These are phyloP conservation scores for Vanessa cardui DNA, from an alignment of 2,888 invertebrate species.

Conservation along the genomic window DNA sequence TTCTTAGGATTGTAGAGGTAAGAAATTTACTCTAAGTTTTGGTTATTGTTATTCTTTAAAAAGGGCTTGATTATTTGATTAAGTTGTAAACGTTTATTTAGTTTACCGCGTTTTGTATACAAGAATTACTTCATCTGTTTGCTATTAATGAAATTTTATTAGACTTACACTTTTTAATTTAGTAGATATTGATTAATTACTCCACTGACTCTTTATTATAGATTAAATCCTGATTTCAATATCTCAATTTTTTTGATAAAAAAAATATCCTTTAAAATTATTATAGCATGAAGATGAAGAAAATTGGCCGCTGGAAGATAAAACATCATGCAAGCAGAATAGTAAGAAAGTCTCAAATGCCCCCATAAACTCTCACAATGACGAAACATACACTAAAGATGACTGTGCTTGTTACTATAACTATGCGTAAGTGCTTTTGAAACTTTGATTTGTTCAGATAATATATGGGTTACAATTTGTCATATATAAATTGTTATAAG, in stretches of 20 bases:
- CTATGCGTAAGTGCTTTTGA: constrained; percentile 37
- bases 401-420: constrained; percentile 81
- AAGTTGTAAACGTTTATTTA: no score
- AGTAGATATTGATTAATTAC: no score
- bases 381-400: constrained; percentile 64
- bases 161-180: no score
- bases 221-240: not conserved
- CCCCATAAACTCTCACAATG: constrained; percentile 50
- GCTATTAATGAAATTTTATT: no score
- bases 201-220: no score
- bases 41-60: not conserved
- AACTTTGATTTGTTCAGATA: not conserved
- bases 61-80: no score
- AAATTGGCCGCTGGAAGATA: constrained; percentile 70
- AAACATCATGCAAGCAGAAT: constrained; percentile 59
- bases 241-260: not conserved
- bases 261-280: not conserved
- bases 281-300: constrained; percentile 76
- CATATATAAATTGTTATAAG: not conserved
- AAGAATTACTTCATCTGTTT: no score
- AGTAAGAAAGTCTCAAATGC: constrained; percentile 59
- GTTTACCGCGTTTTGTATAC: no score
- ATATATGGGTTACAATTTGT: not conserved
- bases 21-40: constrained; percentile 6
- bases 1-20: constrained; percentile 84